Evolutionary conservation across 2,113 vertebrate species (phyloP), one percentile per base, ranked within the genome.

Genomic region (Platycercus adscitus): DNA sequence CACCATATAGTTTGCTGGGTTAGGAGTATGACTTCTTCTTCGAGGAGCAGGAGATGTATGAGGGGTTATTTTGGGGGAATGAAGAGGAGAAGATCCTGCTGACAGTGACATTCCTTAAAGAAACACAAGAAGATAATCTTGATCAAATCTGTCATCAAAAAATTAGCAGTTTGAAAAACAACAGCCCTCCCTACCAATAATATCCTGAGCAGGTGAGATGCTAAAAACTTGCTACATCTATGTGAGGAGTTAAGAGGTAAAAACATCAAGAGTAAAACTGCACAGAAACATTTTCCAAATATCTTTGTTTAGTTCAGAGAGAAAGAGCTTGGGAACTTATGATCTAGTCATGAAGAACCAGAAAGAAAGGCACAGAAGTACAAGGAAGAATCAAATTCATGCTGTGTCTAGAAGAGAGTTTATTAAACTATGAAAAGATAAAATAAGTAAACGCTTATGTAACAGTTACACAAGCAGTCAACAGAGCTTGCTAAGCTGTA

Each of bases 41-140:
- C 99, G 98, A 66, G 99, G 99, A 94, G 99, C 99, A 92, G 99
- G 99, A 91, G 99, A 99, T 39, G 99, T 99, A 95, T 99, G 99
- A 50, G 99, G 99, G 95, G 99, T 99, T 95, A 99, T 99, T 98
- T 99, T 99, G 87, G 99, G 99, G 33, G 99, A 99, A 96, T 99
- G 99, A 84, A 99, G 99, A 94, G 99, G 99, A 86, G 99, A 99
- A 29, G 99, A 99, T 84, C 99, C 99, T 71, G 99, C 99, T 94
- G 99, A 99, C 81, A 99, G 96, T 29, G 99, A 99, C 99, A 99
- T 99, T 94, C 99, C 99, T 99, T 95, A 87, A 96, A 98, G 86
- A 97, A 95, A 97, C 14, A 84, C n/a, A 95, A 93, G 63, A 68
- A 49, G 23, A 92, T 31, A 83, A 13, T 76, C 35, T 86, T 64